phyloP scores from a whole-genome alignment of 2,113 vertebrate species.

The Epinephelus lanceolatus region DNA sequence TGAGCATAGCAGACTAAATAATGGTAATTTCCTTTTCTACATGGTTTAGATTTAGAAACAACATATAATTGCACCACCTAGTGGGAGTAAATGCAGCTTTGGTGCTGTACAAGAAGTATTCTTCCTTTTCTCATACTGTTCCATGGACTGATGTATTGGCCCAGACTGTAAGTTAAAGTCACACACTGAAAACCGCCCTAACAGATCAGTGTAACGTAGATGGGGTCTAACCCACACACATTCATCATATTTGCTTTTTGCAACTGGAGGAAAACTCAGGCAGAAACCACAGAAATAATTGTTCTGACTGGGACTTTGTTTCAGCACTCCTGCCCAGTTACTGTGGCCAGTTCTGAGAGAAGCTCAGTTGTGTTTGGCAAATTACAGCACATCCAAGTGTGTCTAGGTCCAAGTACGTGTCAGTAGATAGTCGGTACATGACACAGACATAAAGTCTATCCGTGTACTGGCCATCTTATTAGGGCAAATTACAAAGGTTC shows the following conservation, averaged over 20 bases:
- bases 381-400: conserved; percentile 51
- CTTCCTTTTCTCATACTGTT: neutral
- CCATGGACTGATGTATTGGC: conserved; percentile 2
- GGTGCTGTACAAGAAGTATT: neutral
- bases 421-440: conserved; percentile 14
- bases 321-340: conserved; percentile 69
- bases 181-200: conserved; percentile 27
- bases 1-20: neutral
- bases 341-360: conserved; percentile 63
- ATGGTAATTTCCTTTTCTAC: neutral
- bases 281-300: conserved; percentile 74
- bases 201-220: conserved; percentile 27
- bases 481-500: conserved; percentile 54
- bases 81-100: conserved; percentile 44
- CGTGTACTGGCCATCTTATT: conserved; percentile 55
- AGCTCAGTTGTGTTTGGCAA: conserved; percentile 72
- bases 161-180: conserved; percentile 22
- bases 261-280: conserved; percentile 52
- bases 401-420: conserved; percentile 31
- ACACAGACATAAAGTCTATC: conserved; percentile 38
- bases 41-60: conserved; percentile 1
- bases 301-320: conserved; percentile 68
- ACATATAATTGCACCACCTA: conserved; percentile 57
- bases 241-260: conserved; percentile 58
- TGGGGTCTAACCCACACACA: conserved; percentile 48